Conservation (phyloP, 2,888 invertebrate genomes). For the Lathronympha strigana region DNA sequence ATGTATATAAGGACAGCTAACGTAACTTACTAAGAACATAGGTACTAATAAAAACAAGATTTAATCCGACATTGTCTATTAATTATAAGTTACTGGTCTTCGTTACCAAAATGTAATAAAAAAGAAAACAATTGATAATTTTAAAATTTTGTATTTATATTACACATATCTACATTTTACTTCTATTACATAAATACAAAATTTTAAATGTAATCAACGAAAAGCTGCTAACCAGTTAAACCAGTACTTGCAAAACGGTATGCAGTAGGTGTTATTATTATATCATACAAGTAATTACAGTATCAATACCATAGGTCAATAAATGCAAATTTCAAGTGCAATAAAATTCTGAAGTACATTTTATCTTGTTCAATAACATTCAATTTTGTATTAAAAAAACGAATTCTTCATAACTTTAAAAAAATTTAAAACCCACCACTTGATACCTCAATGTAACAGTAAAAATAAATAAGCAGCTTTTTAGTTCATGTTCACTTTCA, state of each 20-base stretch:
- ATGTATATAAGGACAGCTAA: slow-evolving; percentile 74
- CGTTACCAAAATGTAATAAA: slow-evolving; percentile 76
- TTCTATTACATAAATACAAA: slow-evolving; percentile 85
- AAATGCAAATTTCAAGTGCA: slow-evolving; percentile 85
- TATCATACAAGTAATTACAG: slow-evolving; percentile 85
- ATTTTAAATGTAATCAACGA: slow-evolving; percentile 83
- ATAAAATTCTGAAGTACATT: slow-evolving; percentile 72
- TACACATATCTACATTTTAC: slow-evolving; percentile 84
- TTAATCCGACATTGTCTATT: slow-evolving; percentile 74
- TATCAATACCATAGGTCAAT: slow-evolving; percentile 84
- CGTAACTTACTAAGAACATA: slow-evolving; percentile 61
- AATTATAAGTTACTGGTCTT: slow-evolving; percentile 76
- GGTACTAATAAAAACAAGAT: slow-evolving; percentile 78
- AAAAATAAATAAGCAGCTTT: slow-evolving; percentile 49
- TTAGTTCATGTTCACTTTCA: slow-evolving; percentile 70
- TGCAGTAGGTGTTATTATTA: slow-evolving; percentile 79
- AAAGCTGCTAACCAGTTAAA: slow-evolving; percentile 83
- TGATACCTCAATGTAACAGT: slow-evolving; percentile 62
- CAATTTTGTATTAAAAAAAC: slow-evolving; percentile 70
- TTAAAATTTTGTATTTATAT: slow-evolving; percentile 85
- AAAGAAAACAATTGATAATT: slow-evolving; percentile 76
- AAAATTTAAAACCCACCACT: slow-evolving; percentile 65
- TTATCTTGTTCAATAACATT: slow-evolving; percentile 68
- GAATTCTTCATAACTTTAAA: slow-evolving; percentile 61
- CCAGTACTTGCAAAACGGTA: slow-evolving; percentile 80